Conservation (phyloP, 2,888 invertebrate genomes). For the Polyommatus icarus region DNA sequence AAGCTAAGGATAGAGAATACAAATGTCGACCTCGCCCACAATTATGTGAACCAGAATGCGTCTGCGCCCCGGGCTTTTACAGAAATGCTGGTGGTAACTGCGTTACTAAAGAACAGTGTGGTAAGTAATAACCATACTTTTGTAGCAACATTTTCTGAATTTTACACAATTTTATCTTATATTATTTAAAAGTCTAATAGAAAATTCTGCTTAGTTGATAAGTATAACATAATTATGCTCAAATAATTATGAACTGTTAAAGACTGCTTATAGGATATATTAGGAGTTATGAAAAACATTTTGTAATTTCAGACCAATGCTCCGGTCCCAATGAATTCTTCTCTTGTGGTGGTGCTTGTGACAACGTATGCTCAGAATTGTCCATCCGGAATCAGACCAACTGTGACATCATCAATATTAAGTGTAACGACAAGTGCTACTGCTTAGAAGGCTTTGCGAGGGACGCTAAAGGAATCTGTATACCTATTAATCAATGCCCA, state of each 20-base stretch:
- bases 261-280: no score
- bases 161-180: not conserved
- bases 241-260: not conserved
- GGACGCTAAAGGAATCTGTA: slow-evolving; percentile 41
- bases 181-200: not conserved
- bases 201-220: no score
- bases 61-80: slow-evolving; percentile 33
- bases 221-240: not conserved
- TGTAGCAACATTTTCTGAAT: no score
- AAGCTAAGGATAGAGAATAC: slow-evolving; percentile 28
- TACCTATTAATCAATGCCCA: slow-evolving; percentile 42
- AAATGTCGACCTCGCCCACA: slow-evolving; percentile 21
- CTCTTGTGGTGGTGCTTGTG: slow-evolving; percentile 34
- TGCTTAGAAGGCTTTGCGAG: slow-evolving; percentile 45
- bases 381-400: slow-evolving; percentile 34
- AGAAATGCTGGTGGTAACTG: slow-evolving; percentile 35
- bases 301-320: slow-evolving; percentile 33
- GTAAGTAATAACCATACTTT: not conserved
- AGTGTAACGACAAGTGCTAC: slow-evolving; percentile 51
- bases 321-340: slow-evolving; percentile 35
- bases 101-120: slow-evolving; percentile 31
- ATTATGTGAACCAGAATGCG: slow-evolving; percentile 32
- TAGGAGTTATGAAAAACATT: not conserved
- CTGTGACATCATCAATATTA: slow-evolving; percentile 34
- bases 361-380: slow-evolving; percentile 34